Conservation (phyloP, 2,888 invertebrate species). For the Falcaria lacertinaria region DNA sequence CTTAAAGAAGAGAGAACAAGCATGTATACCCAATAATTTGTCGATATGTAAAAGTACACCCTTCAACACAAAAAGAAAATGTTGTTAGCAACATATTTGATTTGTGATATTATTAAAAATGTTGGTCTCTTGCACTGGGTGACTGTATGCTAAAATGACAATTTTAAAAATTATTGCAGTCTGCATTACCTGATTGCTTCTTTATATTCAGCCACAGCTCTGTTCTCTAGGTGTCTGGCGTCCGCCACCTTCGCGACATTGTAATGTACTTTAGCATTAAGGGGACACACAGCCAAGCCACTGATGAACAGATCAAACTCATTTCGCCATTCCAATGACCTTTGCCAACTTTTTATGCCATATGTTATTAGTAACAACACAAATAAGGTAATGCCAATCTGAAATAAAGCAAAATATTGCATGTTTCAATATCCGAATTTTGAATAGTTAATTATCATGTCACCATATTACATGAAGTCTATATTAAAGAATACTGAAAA, state of each 20-base stretch:
- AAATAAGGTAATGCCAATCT: slow-evolving; percentile 32
- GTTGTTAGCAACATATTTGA: too few species aligned
- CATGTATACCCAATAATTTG: too few species aligned
- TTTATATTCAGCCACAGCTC: slow-evolving; percentile 89
- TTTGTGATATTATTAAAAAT: too few species aligned
- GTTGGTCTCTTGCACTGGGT: too few species aligned
- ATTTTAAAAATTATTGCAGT: background rate
- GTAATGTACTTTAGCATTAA: slow-evolving; percentile 96
- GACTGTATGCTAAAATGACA: background rate
- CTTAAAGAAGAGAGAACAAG: too few species aligned
- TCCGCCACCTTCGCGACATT: slow-evolving; percentile 94
- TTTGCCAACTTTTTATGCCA: slow-evolving; percentile 73
- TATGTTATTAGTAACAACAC: slow-evolving; percentile 35
- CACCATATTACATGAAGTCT: too few species aligned
- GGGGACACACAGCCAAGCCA: slow-evolving; percentile 92
- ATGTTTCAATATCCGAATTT: too few species aligned
- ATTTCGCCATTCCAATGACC: slow-evolving; percentile 89
- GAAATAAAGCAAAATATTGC: slow-evolving; percentile 13
- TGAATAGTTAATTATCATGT: too few species aligned
- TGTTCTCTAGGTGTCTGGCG: slow-evolving; percentile 82
- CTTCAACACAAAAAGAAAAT: too few species aligned
- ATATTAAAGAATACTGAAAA: too few species aligned
- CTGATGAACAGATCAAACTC: slow-evolving; percentile 89
- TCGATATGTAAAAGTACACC: too few species aligned
- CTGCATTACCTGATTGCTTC: slow-evolving; percentile 84